Evolutionary conservation across 1,140 invertebrate species (phyloP), one percentile per base, ranked within the genome.

Genomic region (Pseudomyrmex flavicornis): DNA sequence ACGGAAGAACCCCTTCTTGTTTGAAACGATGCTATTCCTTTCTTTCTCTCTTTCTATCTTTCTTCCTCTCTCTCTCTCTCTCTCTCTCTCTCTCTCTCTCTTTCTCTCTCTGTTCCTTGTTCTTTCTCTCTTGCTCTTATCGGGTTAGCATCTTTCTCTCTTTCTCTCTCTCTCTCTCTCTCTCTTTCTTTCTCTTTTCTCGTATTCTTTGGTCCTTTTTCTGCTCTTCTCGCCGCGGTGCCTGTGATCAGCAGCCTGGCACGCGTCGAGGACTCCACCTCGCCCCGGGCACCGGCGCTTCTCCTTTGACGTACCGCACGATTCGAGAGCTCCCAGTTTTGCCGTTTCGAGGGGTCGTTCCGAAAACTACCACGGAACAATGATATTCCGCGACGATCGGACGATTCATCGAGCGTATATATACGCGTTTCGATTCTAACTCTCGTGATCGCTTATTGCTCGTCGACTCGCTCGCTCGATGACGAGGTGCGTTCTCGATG

Each of bases 221-320:
- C 77, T 86, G 56, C 72, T 76, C 83, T 83, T 75, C 72, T 84
- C 70, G 68, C 65, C 76, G 91, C 92, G 93, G 92, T 91, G 90
- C 86, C 93, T 94, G 90, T 93, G 93, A 93, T 93, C 93, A 92
- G 88, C 89, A 86, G 90, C 89, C 90, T 91, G 93, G 91, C 93
- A 92, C 93, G 93, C 92, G 93, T 93, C 93, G 91, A 92, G 91
- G 89, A 92, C 91, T 91, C 84, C 85, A 90, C 86, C 88, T 89
- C 90, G 90, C 92, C 91, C 90, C 92, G 85, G 92, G 92, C 92
- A 91, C 88, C 92, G 92, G 92, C 92, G 91, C 90, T 92, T 91
- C 91, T 91, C 90, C 91, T 94, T 93, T 91, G 91, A 92, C 93
- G 92, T 91, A 90, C 91, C 73, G 77, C 80, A 76, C 82, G 62